These are phyloP conservation scores for Rhinogobio ventralis DNA, from an alignment of 2,797 vertebrate genomes.

Conservation along the genomic window DNA sequence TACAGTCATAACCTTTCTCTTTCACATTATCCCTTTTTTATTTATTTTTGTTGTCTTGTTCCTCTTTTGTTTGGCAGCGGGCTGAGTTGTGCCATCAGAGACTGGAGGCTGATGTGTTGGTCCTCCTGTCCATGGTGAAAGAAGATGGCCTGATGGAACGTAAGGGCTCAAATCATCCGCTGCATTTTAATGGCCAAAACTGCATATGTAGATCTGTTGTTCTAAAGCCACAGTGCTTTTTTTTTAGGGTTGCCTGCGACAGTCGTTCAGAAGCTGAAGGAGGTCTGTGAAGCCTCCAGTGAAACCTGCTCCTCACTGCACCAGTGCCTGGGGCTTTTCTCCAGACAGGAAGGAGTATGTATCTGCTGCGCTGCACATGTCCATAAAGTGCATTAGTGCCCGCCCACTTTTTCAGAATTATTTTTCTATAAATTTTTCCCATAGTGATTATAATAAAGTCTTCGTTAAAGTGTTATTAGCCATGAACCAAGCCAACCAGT, in stretches of 20 bases:
- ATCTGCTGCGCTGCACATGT: background rate
- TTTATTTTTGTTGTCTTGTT: conserved; percentile 12
- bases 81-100: conserved; percentile 85
- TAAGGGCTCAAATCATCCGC: conserved; percentile 71
- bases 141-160: conserved; percentile 81
- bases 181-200: background rate
- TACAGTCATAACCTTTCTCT: conserved; percentile 9
- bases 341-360: conserved; percentile 90
- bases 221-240: background rate
- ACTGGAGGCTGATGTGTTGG: conserved; percentile 84
- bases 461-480: background rate
- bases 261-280: conserved; percentile 84
- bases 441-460: background rate
- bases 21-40: conserved; percentile 14
- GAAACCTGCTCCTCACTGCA: conserved; percentile 83
- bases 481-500: background rate
- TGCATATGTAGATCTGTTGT: conserved; percentile 19
- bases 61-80: conserved; percentile 73
- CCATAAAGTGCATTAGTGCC: background rate
- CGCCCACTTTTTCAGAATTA: background rate
- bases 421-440: background rate
- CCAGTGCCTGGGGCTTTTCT: conserved; percentile 86
- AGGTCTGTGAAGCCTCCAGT: conserved; percentile 85
- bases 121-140: conserved; percentile 83
- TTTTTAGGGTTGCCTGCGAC: conserved; percentile 78